These are phyloP conservation scores for Sebastes matsubarae DNA, from an alignment of 2,797 vertebrate genomes.

Conservation along the genomic window DNA sequence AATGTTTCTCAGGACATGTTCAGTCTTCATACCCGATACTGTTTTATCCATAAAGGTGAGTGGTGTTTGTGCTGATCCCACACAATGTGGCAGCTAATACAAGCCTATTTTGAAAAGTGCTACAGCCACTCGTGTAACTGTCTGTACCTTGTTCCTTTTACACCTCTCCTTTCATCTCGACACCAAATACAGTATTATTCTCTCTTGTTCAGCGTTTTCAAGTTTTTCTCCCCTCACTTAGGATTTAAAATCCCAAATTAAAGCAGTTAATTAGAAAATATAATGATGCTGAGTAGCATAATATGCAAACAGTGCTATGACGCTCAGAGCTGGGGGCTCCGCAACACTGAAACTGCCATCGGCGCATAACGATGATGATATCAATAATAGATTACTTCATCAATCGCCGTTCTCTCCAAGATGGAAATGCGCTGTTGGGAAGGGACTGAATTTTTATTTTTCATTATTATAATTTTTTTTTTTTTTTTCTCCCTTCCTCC, in stretches of 20 bases:
- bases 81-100: constrained; percentile 52
- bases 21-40: constrained; percentile 31
- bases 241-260: constrained; percentile 81
- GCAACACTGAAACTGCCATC: constrained; percentile 72
- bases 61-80: constrained; percentile 67
- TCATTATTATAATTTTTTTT: constrained; percentile 62
- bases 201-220: constrained; percentile 77
- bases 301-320: constrained; percentile 80
- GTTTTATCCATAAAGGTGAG: constrained; percentile 57
- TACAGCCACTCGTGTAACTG: constrained; percentile 51
- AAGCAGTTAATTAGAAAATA: constrained; percentile 82
- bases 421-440: constrained; percentile 79
- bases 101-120: constrained; percentile 64
- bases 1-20: constrained; percentile 55
- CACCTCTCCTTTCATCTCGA: constrained; percentile 74
- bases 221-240: constrained; percentile 68
- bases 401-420: constrained; percentile 78
- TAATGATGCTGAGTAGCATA: constrained; percentile 81
- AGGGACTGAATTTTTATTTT: constrained; percentile 71
- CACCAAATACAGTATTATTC: constrained; percentile 67
- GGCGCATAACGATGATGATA: constrained; percentile 78
- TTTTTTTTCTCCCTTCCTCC: constrained; percentile 1
- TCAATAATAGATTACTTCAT: constrained; percentile 84
- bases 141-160: constrained; percentile 42
- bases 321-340: constrained; percentile 70